Base-by-base conservation (phyloP, 2,888 invertebrate species). In the Microctonus aethiopoides region DNA sequence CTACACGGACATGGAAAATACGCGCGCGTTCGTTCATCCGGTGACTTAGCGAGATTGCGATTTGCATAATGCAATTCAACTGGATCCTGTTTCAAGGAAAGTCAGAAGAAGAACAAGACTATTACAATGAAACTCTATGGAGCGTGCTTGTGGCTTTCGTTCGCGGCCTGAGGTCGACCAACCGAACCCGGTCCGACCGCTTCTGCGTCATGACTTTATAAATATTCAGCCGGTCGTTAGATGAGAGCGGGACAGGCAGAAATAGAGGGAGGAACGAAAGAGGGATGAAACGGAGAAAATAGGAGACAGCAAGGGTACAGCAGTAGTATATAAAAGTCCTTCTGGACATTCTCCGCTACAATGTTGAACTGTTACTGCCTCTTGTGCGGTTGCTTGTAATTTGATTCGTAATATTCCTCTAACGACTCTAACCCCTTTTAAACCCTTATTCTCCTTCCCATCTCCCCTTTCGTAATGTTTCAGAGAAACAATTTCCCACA, bases 61-160 rank as follows among this genome's bases (percentile, higher is more conserved):
- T 85, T 85, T 85, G 83, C 84, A 85, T 85, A 85, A 85, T 84
- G 82, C 83, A 83, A 84, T 85, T 83, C 83, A 82, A 80, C 81
- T 78, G 77, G 79, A 81, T 81, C 80, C 79, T 79, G 80, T 81
- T 83, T 82, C 82, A 79, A 79, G 82, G 78, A 82, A 84, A 83
- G 83, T 84, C 83, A 81, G 83, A 46, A 65, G 82, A 84, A 80
- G 84, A 84, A 85, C 84, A 85, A 83, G 83, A 82, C 84, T 85
- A 85, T 85, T 85, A 84, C 84, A 83, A 84, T 83, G 83, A 85
- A 85, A 83, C 81, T 84, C 82, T 82, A 83, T 83, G 83, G 82
- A 81, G 82, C 82, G 78, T 76, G 74, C 75, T 76, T 71, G 68
- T 66, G 68, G 71, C 67, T 71, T 74, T 65, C 74, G 79, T 76